phyloP scores from a whole-genome alignment of 1,140 invertebrate genomes.

The Apocrypta bakeri region DNA sequence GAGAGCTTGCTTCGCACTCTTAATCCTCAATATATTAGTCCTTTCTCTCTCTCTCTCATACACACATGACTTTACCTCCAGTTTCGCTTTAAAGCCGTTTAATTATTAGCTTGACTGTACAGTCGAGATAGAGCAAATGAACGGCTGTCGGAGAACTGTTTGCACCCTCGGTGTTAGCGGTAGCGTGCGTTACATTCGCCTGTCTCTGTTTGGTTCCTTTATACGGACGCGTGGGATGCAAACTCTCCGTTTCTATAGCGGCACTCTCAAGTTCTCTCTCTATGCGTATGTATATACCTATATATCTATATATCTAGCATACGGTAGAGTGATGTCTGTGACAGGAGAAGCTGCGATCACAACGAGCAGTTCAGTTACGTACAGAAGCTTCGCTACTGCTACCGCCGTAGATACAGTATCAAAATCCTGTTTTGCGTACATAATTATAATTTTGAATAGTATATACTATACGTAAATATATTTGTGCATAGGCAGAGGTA shows the following conservation, averaged over 20 bases:
- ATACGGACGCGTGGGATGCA: constrained; percentile 39
- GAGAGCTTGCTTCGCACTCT: constrained; percentile 10
- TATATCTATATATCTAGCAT: constrained; percentile 34
- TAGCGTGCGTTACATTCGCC: constrained; percentile 53
- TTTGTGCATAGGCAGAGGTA: background rate
- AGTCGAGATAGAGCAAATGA: constrained; percentile 39
- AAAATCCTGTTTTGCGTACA: background rate
- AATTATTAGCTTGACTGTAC: constrained; percentile 68
- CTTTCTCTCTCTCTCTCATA: background rate
- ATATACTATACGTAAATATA: too few relatives aligned
- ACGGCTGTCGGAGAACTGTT: constrained; percentile 56
- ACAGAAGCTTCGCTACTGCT: background rate
- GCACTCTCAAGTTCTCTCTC: constrained; percentile 18
- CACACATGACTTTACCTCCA: constrained; percentile 11
- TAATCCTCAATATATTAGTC: constrained; percentile 49
- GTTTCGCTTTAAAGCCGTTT: constrained; percentile 60
- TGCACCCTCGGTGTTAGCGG: constrained; percentile 69
- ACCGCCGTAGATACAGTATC: too few relatives aligned
- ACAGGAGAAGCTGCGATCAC: constrained; percentile 16
- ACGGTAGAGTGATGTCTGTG: constrained; percentile 42
- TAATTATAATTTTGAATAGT: too few relatives aligned
- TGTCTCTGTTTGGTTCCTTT: constrained; percentile 41
- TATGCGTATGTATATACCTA: constrained; percentile 40
- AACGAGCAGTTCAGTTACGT: background rate
- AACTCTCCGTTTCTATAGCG: constrained; percentile 20